Evolutionary conservation across 2,888 invertebrate species (phyloP).

Genomic region (Nemoura dubitans): DNA sequence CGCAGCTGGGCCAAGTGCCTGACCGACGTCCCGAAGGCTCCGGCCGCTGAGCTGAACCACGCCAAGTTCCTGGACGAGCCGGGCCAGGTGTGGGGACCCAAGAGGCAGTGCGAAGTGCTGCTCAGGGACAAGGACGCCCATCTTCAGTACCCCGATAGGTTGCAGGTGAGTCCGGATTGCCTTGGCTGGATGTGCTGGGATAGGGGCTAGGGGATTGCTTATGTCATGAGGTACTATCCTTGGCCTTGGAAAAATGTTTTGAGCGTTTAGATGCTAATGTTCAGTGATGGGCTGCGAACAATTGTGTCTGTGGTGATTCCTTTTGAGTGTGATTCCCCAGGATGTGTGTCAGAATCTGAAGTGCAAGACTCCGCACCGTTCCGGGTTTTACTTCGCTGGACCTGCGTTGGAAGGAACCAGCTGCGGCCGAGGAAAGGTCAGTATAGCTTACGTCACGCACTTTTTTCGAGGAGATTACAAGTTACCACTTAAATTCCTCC

Average conservation of each 20-base stretch:
- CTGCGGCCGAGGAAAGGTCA: slow-evolving; percentile 72
- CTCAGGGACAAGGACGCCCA: slow-evolving; percentile 75
- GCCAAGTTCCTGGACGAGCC: slow-evolving; percentile 71
- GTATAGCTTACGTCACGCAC: too few relatives aligned
- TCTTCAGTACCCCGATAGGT: slow-evolving; percentile 50
- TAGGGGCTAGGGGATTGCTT: not conserved
- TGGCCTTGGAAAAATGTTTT: too few relatives aligned
- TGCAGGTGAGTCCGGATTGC: slow-evolving; percentile 45
- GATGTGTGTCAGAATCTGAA: slow-evolving; percentile 73
- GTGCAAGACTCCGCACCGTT: slow-evolving; percentile 76
- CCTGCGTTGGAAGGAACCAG: slow-evolving; percentile 84
- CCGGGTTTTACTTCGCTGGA: slow-evolving; percentile 79
- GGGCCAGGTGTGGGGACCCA: slow-evolving; percentile 75
- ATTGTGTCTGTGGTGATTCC: too few relatives aligned
- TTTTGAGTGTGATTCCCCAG: slow-evolving; percentile 50
- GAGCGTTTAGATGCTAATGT: too few relatives aligned
- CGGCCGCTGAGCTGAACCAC: slow-evolving; percentile 67
- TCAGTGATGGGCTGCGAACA: too few relatives aligned
- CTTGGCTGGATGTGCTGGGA: not conserved
- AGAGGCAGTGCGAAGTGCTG: slow-evolving; percentile 78
- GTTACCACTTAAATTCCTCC: too few relatives aligned
- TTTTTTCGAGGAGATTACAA: too few relatives aligned
- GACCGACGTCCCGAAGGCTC: slow-evolving; percentile 65
- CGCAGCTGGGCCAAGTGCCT: slow-evolving; percentile 72
- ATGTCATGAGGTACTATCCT: too few relatives aligned